phyloP scores from a whole-genome alignment of 2,797 vertebrate genomes.

The Gorsachius magnificus region DNA sequence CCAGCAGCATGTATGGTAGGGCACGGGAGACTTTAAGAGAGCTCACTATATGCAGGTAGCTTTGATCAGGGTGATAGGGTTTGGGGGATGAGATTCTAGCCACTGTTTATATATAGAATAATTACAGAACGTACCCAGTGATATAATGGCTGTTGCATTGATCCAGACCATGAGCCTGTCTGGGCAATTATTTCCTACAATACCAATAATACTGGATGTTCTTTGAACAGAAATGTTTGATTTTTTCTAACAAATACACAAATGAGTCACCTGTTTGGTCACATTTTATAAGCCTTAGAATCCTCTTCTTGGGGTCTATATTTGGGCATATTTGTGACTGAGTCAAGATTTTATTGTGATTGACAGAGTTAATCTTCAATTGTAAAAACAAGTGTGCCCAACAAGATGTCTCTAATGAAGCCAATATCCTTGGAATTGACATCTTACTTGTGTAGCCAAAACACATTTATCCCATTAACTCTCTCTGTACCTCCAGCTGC shows the following conservation, averaged over 20 bases:
- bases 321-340: neutral
- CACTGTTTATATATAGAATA: constrained; percentile 7
- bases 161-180: neutral
- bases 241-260: neutral
- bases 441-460: neutral
- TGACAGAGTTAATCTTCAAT: neutral
- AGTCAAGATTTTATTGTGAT: neutral
- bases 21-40: neutral
- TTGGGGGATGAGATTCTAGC: neutral
- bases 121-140: neutral
- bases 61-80: neutral
- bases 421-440: neutral
- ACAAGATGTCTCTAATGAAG: neutral
- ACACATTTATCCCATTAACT: neutral
- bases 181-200: constrained; percentile 9
- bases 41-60: neutral
- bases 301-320: neutral
- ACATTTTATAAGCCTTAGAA: neutral
- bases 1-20: neutral
- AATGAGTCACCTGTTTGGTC: neutral
- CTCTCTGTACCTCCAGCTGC: neutral
- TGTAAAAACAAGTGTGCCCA: neutral
- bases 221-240: neutral
- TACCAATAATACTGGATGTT: neutral
- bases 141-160: neutral